A percentile compares a stretch with the other conserved stretches of the same genome.
phyloP scores from a whole-genome alignment of 2,797 vertebrate species.

The Pygocentrus nattereri region DNA sequence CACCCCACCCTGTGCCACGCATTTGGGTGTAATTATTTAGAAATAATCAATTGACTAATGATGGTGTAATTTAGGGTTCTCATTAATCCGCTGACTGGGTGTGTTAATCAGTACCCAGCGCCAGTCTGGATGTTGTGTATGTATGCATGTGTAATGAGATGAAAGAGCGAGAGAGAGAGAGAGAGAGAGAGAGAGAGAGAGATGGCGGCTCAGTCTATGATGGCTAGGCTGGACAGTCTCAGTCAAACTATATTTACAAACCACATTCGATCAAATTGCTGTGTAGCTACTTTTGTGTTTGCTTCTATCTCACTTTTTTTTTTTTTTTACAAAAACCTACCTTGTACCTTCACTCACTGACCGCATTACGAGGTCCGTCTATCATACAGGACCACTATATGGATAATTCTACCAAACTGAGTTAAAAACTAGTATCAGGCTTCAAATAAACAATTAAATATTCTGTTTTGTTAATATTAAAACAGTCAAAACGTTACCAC shows the following conservation, averaged over 20 bases:
- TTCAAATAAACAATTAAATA: no score
- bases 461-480: no score
- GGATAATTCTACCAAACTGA: no score
- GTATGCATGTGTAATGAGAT: slow-evolving; percentile 41
- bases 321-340: not conserved
- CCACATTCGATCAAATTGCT: not conserved
- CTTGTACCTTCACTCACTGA: not conserved
- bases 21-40: slow-evolving; percentile 70
- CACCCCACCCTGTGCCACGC: slow-evolving; percentile 50
- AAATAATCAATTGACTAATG: slow-evolving; percentile 76
- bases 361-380: no score
- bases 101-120: slow-evolving; percentile 70
- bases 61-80: slow-evolving; percentile 71
- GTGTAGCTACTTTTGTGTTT: no score
- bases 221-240: not conserved
- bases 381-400: no score
- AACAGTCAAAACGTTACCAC: no score
- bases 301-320: no score
- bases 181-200: slow-evolving; percentile 21
- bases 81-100: slow-evolving; percentile 70
- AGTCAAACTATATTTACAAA: not conserved
- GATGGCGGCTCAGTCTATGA: not conserved
- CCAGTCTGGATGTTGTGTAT: slow-evolving; percentile 60
- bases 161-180: slow-evolving; percentile 46
- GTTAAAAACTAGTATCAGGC: no score